Conservation (phyloP, 2,113 vertebrate genomes). For the Hydrolagus affinis region DNA sequence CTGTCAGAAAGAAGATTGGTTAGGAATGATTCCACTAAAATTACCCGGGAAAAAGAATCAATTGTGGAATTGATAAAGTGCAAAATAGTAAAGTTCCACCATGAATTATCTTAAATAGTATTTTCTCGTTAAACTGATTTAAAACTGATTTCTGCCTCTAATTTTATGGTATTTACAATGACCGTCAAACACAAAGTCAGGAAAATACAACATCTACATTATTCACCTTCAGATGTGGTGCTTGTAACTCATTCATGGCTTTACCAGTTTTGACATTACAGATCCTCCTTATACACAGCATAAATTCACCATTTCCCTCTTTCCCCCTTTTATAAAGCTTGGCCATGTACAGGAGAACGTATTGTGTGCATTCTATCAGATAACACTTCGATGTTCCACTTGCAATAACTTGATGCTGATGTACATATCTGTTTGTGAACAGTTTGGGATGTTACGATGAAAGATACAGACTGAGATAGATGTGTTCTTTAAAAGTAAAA, state of each 20-base stretch:
- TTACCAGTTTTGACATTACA: neutral
- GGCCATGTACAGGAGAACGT: no score
- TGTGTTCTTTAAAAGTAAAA: no score
- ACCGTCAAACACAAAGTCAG: neutral
- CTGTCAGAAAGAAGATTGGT: neutral
- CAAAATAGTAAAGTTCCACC: neutral
- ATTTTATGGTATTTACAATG: neutral
- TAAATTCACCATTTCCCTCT: neutral
- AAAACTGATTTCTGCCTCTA: neutral
- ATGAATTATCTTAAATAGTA: neutral
- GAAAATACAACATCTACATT: neutral
- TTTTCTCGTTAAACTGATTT: neutral
- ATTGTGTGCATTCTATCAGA: neutral
- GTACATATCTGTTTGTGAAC: no score
- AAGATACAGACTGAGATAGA: no score
- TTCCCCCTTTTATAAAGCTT: neutral
- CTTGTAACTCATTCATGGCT: neutral
- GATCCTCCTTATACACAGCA: neutral
- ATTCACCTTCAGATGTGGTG: neutral
- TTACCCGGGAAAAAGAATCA: neutral
- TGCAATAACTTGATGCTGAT: neutral
- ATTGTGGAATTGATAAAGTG: neutral
- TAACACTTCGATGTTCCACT: neutral
- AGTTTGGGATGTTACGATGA: no score
- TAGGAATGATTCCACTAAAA: no score